Conservation (phyloP, 1,140 invertebrate species). For the Aethina tumida region DNA sequence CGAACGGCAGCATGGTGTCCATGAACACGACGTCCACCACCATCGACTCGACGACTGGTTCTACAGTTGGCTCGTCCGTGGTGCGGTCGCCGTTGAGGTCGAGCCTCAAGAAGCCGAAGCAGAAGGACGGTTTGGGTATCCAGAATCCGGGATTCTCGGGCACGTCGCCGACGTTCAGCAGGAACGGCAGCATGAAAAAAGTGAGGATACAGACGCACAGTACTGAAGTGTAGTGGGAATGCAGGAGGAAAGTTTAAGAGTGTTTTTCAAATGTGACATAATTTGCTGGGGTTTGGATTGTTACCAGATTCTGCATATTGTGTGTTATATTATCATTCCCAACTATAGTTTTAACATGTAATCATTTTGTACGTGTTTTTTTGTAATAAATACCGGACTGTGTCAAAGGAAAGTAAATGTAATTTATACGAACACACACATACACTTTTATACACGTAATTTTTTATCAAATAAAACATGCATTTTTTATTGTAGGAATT, state of each 20-base stretch:
- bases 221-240: conserved; percentile 58
- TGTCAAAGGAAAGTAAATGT: too few species aligned
- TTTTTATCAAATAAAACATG: too few species aligned
- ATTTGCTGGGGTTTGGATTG: background rate
- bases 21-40: conserved; percentile 64
- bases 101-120: conserved; percentile 69
- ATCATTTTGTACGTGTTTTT: too few species aligned
- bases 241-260: background rate
- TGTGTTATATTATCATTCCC: background rate
- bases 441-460: too few species aligned
- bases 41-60: conserved; percentile 45
- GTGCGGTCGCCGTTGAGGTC: conserved; percentile 63
- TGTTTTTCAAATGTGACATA: background rate
- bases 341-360: too few species aligned
- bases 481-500: too few species aligned
- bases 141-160: conserved; percentile 76
- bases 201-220: conserved; percentile 81
- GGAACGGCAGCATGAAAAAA: conserved; percentile 78
- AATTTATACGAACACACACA: too few species aligned
- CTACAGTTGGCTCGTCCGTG: conserved; percentile 45
- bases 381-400: too few species aligned
- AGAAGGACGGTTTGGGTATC: conserved; percentile 59
- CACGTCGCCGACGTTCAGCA: conserved; percentile 64
- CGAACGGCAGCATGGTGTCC: conserved; percentile 67
- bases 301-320: conserved; percentile 2